A percentile compares a stretch with the other conserved stretches of the same genome.
Evolutionary conservation across 2,113 vertebrate genomes (phyloP).

Genomic region (Prionailurus viverrinus): DNA sequence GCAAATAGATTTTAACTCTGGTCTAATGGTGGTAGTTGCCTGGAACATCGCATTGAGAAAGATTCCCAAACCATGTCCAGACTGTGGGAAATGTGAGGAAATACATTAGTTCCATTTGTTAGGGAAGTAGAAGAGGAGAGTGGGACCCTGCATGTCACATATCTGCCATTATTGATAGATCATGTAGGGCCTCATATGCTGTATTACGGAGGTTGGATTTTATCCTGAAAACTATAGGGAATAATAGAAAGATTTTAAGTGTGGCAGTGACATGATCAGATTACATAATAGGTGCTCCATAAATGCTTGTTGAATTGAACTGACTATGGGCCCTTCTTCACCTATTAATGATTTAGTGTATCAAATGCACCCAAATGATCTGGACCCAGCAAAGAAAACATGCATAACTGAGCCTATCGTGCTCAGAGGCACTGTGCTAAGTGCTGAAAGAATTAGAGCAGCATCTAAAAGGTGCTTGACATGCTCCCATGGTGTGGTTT

Average conservation of each 20-base stretch:
- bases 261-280: not conserved
- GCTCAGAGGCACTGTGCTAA: constrained; percentile 50
- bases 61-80: not conserved
- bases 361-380: constrained; percentile 49
- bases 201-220: constrained; percentile 37
- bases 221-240: constrained; percentile 35
- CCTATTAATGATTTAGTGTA: constrained; percentile 57
- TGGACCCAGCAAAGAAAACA: constrained; percentile 31
- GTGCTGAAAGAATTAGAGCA: constrained; percentile 55
- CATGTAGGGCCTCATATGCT: not conserved
- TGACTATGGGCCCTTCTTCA: not conserved
- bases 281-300: constrained; percentile 58
- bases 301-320: constrained; percentile 50
- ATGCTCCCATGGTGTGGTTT: constrained; percentile 58
- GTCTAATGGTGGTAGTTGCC: not conserved
- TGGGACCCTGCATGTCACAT: not conserved
- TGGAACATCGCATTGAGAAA: not conserved
- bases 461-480: constrained; percentile 40
- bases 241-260: constrained; percentile 59
- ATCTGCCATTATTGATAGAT: not conserved
- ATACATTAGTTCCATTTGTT: not conserved
- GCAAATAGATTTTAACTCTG: not conserved
- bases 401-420: not conserved
- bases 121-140: not conserved
- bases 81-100: not conserved